These are phyloP conservation scores for Peromyscus leucopus DNA, from an alignment of 2,113 vertebrate genomes.

Conservation along the genomic window DNA sequence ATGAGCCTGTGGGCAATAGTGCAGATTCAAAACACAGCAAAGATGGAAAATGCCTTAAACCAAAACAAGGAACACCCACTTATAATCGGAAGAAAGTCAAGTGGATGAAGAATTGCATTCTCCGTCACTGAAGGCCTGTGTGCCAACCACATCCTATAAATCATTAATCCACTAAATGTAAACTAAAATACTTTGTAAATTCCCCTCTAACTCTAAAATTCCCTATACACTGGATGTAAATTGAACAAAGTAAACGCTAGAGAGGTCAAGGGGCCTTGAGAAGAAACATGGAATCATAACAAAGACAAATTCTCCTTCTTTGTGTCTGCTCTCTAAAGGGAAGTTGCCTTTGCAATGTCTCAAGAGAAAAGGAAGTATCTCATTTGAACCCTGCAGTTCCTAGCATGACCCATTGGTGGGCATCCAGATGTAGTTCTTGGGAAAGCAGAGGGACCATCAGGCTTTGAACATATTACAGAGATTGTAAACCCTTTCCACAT, in stretches of 20 bases:
- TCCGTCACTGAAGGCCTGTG: not conserved
- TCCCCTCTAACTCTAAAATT: not conserved
- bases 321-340: not conserved
- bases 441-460: not conserved
- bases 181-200: not conserved
- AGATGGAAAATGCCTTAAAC: not conserved
- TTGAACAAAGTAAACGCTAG: not conserved
- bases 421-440: not conserved
- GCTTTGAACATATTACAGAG: not conserved
- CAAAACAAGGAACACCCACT: not conserved
- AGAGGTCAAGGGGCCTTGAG: not conserved
- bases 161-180: not conserved
- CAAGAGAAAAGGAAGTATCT: not conserved
- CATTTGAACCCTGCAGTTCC: not conserved
- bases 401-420: not conserved
- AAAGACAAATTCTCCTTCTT: not conserved
- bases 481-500: not conserved
- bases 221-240: not conserved
- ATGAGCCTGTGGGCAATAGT: not conserved
- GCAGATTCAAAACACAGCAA: not conserved
- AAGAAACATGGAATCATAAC: not conserved
- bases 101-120: not conserved
- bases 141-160: not conserved
- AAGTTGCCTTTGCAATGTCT: not conserved
- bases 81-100: not conserved